Evolutionary conservation across 2,888 invertebrate species (phyloP).

Genomic region (Norana najaformis): DNA sequence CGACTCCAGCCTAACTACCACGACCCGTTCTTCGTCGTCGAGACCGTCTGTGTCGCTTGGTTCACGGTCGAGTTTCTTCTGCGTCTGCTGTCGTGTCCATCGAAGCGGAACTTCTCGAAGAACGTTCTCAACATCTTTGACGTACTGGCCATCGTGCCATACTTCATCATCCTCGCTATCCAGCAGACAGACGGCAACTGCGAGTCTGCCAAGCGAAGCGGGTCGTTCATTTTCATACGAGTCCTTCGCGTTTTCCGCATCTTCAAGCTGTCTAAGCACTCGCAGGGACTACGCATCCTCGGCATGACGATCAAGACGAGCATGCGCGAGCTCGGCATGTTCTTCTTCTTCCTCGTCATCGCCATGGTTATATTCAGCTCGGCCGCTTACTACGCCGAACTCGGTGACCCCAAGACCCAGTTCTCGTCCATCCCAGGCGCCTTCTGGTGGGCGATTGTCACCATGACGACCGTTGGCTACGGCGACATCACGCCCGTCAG

Average conservation of each 20-base stretch:
- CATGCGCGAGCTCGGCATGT: conserved; percentile 57
- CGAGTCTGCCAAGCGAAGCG: conserved; percentile 46
- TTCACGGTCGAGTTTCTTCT: conserved; percentile 59
- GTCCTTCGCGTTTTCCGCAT: conserved; percentile 58
- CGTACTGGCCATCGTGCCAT: conserved; percentile 58
- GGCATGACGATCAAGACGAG: conserved; percentile 58
- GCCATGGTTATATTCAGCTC: conserved; percentile 59
- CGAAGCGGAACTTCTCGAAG: conserved; percentile 52
- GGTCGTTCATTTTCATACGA: conserved; percentile 52
- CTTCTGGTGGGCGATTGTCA: conserved; percentile 62
- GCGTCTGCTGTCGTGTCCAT: conserved; percentile 54
- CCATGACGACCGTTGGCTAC: conserved; percentile 52
- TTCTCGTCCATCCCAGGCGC: conserved; percentile 59
- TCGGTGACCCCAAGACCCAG: conserved; percentile 49
- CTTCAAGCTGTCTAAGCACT: conserved; percentile 60
- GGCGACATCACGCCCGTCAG: conserved; percentile 51
- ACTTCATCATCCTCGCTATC: conserved; percentile 53
- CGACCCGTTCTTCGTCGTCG: conserved; percentile 57
- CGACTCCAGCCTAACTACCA: conserved; percentile 46
- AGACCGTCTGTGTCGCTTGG: conserved; percentile 59
- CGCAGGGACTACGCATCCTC: conserved; percentile 58
- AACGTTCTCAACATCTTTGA: conserved; percentile 59
- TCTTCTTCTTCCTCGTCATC: conserved; percentile 59
- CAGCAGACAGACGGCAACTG: conserved; percentile 50
- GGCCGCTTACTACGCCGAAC: conserved; percentile 59